Base-by-base conservation (phyloP, 2,113 vertebrate genomes). In the Neopipo cinnamomea region DNA sequence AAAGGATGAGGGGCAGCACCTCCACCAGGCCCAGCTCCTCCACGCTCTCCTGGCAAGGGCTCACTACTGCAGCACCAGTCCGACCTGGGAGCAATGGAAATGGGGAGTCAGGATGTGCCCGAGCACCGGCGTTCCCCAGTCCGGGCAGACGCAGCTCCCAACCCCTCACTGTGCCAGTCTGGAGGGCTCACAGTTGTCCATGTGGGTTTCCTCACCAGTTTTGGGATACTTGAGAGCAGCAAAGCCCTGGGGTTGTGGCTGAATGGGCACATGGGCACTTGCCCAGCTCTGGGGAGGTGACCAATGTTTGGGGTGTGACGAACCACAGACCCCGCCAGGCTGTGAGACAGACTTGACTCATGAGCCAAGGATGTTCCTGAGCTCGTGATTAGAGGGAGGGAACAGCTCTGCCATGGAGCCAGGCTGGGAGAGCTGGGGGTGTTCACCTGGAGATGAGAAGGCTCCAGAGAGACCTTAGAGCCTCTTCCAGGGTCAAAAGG, bases 1-100 rank as follows among this genome's bases (percentile, higher is more conserved):
- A 94, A 96, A 93, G 97, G 96, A 95, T n/a, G 82, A 97, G 91
- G 96, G 96, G 94, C 89, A 85, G 96, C 95, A 76, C 75, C 97
- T 94, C 95, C 85, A 93, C 97, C 96, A 89, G 97, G 97, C 98
- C 96, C 79, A 91, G 97, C 91, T 97, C 98, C 97, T 98, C 97
- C 75, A 67, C 96, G 95, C 96, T 95, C 97, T 96, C 95, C 94
- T 93, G 94, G 95, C 95, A 92, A 96, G 97, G 95, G 82, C 86
- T 93, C 59, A 42, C 84, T 99, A 99, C 98, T 99, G 99, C 97
- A 99, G 96, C 96, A 99, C 99, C 98, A 99, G 97, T 76, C 99
- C 99, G 1, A 99, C 99, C 99, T 99, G 97, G 44, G 87, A 76
- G 68, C 58, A 93, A 85, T 0, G 21, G 62, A 91, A 79, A 96